Percentiles rank a stretch among this genome's conserved stretches.
Evolutionary conservation across 2,888 invertebrate genomes (phyloP).

Genomic region (Pammene aurita): DNA sequence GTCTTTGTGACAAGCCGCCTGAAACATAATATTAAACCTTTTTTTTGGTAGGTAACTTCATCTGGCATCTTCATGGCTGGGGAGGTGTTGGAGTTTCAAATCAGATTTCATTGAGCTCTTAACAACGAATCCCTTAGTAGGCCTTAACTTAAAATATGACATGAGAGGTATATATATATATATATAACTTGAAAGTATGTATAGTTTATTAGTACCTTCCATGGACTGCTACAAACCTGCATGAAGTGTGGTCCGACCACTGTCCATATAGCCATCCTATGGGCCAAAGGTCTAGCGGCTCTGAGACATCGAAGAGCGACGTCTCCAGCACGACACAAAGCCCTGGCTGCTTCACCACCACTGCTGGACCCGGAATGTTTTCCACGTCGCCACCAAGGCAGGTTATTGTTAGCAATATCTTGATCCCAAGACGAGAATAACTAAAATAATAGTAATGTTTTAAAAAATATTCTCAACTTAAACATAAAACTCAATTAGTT

Average conservation of each 20-base stretch:
- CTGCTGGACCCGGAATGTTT: conserved; percentile 44
- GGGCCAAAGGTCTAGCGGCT: conserved; percentile 93
- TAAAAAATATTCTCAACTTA: too few relatives aligned
- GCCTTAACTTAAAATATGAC: too few relatives aligned
- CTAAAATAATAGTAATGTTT: conserved; percentile 6
- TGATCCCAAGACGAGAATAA: conserved; percentile 68
- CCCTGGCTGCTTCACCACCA: conserved; percentile 68
- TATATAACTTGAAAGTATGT: too few relatives aligned
- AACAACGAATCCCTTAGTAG: too few relatives aligned
- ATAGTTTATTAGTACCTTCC: too few relatives aligned
- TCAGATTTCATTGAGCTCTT: too few relatives aligned
- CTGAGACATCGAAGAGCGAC: conserved; percentile 93
- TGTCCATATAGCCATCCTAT: conserved; percentile 96
- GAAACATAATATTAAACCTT: conserved; percentile 37
- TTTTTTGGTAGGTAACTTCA: neutral
- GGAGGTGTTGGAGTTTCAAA: too few relatives aligned
- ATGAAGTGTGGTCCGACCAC: conserved; percentile 96
- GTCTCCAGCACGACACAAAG: conserved; percentile 93
- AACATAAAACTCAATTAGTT: too few relatives aligned
- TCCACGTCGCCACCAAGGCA: conserved; percentile 58
- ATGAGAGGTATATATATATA: too few relatives aligned
- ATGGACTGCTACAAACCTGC: conserved; percentile 84
- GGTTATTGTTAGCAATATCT: conserved; percentile 65
- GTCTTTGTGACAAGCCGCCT: conserved; percentile 96
- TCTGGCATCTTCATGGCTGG: too few relatives aligned